Evolutionary conservation across 2,888 invertebrate species (phyloP).

Genomic region (Drosophila niveifrons): DNA sequence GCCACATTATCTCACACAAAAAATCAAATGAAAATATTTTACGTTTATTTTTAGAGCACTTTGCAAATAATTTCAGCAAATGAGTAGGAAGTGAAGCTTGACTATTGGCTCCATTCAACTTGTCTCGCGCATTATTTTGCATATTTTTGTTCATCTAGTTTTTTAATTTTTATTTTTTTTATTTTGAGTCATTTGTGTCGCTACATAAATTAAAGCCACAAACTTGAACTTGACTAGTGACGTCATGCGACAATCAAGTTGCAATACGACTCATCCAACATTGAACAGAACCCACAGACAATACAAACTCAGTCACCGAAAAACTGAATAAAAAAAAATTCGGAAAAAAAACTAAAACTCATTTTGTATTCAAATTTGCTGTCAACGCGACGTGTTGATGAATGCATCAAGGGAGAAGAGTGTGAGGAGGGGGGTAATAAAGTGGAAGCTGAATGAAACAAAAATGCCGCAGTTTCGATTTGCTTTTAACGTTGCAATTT

Average conservation of each 20-base stretch:
- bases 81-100: conserved; percentile 22
- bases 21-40: conserved; percentile 5
- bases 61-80: conserved; percentile 32
- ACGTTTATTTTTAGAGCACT: conserved; percentile 39
- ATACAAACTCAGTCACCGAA: conserved; percentile 68
- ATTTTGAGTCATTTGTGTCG: conserved; percentile 54
- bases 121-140: conserved; percentile 3
- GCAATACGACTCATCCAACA: conserved; percentile 52
- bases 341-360: conserved; percentile 26
- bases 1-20: neutral
- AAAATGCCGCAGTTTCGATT: conserved; percentile 32
- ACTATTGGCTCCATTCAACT: conserved; percentile 4
- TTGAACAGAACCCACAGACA: conserved; percentile 24
- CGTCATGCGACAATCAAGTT: conserved; percentile 69
- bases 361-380: conserved; percentile 73
- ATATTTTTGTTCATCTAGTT: conserved; percentile 10
- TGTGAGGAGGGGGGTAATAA: neutral
- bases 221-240: conserved; percentile 76
- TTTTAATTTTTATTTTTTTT: conserved; percentile 19
- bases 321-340: conserved; percentile 51
- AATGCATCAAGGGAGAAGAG: conserved; percentile 9
- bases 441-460: conserved; percentile 21
- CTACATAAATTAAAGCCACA: conserved; percentile 60
- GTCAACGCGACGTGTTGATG: conserved; percentile 45
- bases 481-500: conserved; percentile 45